A percentile compares a stretch with the other conserved stretches of the same genome.
Conservation (phyloP, 2,113 vertebrate species). For the Carassius gibelio region DNA sequence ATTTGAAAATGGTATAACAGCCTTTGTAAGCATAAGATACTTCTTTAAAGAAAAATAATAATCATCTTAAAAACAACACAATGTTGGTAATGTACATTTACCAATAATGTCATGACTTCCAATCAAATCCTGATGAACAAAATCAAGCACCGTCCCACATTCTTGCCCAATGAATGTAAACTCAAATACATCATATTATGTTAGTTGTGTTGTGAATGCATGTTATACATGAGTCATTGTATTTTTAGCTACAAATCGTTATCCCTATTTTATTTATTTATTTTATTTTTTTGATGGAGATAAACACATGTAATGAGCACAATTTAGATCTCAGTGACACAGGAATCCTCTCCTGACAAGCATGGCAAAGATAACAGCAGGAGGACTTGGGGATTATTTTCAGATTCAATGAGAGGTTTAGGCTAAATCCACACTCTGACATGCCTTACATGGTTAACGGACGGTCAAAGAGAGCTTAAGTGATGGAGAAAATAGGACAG, state of each 20-base stretch:
- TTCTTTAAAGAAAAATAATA: too few species aligned
- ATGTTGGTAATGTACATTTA: neutral
- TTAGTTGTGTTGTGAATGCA: neutral
- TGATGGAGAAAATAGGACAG: conserved; percentile 38
- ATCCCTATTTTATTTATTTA: neutral
- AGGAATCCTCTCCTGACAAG: conserved; percentile 20
- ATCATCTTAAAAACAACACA: neutral
- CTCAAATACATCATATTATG: neutral
- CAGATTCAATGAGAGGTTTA: conserved; percentile 50
- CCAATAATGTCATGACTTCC: neutral
- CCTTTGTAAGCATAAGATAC: too few species aligned
- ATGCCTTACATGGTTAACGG: conserved; percentile 48
- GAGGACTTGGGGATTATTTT: conserved; percentile 54
- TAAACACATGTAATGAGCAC: neutral
- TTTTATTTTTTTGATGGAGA: neutral
- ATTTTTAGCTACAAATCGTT: neutral
- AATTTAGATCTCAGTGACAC: conserved; percentile 7
- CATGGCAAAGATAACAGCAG: conserved; percentile 35
- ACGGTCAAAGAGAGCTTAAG: conserved; percentile 18
- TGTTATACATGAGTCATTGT: neutral
- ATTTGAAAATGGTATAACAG: too few species aligned
- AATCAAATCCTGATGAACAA: neutral
- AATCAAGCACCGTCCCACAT: neutral
- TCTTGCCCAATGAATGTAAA: neutral
- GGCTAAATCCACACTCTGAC: conserved; percentile 49